Evolutionary conservation across 2,113 vertebrate species (phyloP).

Genomic region (Carlito syrichta): DNA sequence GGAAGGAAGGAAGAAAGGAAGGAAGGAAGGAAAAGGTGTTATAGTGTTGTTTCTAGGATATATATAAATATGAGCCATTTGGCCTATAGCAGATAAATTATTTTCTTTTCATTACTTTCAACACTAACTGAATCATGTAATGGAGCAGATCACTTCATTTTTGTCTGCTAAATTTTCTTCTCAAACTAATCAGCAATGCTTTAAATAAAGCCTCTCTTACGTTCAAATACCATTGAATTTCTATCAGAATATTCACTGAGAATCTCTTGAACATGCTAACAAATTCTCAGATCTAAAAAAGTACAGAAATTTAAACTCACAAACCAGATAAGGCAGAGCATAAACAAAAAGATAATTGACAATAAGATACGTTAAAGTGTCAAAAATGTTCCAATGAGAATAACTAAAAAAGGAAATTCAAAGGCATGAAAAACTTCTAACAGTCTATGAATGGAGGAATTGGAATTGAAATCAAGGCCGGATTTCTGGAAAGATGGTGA

Average conservation of each 20-base stretch:
- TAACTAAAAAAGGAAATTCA: background rate
- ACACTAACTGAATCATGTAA: background rate
- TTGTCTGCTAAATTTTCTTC: background rate
- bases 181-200: background rate
- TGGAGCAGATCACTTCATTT: background rate
- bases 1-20: background rate
- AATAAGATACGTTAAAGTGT: background rate
- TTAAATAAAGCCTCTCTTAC: background rate
- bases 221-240: background rate
- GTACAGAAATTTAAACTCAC: background rate
- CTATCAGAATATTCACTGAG: background rate
- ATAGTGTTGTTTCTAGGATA: background rate
- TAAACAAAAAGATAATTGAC: background rate
- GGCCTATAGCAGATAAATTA: background rate
- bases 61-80: background rate
- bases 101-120: conserved; percentile 6
- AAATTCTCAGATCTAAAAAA: background rate
- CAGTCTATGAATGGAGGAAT: background rate
- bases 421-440: background rate
- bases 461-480: background rate
- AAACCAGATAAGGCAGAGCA: background rate
- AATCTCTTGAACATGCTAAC: background rate
- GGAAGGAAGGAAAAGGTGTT: too few species aligned
- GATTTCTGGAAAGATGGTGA: too few species aligned
- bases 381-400: background rate